A percentile compares a stretch with the other conserved stretches of the same genome.
Evolutionary conservation across 2,113 vertebrate genomes (phyloP).

Genomic region (Turdus rufiventris): DNA sequence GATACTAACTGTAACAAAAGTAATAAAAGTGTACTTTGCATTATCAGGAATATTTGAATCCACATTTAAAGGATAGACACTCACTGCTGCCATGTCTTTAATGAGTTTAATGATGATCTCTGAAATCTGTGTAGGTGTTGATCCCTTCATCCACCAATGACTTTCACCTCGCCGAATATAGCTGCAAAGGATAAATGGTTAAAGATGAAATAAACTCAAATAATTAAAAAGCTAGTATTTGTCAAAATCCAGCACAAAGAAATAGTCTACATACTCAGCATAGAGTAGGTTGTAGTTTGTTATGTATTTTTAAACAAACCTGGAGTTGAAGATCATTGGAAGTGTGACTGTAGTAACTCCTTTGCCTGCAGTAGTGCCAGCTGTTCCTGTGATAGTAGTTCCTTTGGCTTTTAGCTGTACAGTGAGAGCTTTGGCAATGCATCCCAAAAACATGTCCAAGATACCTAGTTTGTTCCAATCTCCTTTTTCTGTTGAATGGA

Average conservation of each 20-base stretch:
- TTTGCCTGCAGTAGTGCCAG: constrained; percentile 91
- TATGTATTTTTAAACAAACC: constrained; percentile 68
- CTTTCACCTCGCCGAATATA: constrained; percentile 96
- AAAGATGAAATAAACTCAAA: neutral
- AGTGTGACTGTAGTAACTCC: constrained; percentile 97
- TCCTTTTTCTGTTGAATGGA: constrained; percentile 97
- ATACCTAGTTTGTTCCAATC: constrained; percentile 97
- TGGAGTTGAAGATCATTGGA: constrained; percentile 99
- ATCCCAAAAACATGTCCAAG: constrained; percentile 97
- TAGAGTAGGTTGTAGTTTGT: neutral
- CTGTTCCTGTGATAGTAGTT: constrained; percentile 89
- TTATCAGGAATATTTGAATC: neutral
- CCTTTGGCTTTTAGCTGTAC: constrained; percentile 99
- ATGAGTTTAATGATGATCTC: constrained; percentile 98
- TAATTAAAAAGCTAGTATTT: neutral
- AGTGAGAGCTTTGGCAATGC: constrained; percentile 97
- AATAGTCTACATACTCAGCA: neutral
- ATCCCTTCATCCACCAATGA: constrained; percentile 99
- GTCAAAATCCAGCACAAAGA: neutral
- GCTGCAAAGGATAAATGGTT: constrained; percentile 63
- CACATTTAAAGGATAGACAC: constrained; percentile 41
- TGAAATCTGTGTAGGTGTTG: constrained; percentile 95
- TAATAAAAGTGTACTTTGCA: neutral
- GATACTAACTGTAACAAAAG: neutral
- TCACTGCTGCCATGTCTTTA: constrained; percentile 98